These are phyloP conservation scores for Amblyteles armatorius DNA, from an alignment of 2,888 invertebrate species.

Conservation along the genomic window DNA sequence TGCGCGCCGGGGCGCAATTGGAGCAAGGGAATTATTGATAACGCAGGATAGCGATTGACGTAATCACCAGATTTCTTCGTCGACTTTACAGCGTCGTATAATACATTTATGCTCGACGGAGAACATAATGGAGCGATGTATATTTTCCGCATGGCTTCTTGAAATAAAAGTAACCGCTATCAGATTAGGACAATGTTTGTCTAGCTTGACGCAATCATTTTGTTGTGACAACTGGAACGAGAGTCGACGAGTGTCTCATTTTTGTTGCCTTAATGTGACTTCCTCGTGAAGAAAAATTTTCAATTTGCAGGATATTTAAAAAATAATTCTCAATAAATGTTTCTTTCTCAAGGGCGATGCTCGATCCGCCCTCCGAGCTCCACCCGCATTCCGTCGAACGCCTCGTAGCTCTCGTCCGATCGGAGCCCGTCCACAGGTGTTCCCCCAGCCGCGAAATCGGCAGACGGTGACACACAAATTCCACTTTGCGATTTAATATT, in stretches of 20 bases:
- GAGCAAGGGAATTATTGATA: background rate
- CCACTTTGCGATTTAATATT: slow-evolving; percentile 81
- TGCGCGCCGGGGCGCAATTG: slow-evolving; percentile 4
- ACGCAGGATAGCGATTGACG: background rate
- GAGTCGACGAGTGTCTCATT: background rate
- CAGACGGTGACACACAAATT: slow-evolving; percentile 76
- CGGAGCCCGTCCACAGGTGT: slow-evolving; percentile 14
- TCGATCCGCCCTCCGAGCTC: background rate
- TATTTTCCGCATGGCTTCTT: too few relatives aligned
- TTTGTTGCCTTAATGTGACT: too few relatives aligned
- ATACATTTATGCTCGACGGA: background rate
- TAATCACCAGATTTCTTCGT: background rate
- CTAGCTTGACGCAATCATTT: background rate
- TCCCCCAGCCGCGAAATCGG: background rate
- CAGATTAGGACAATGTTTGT: background rate
- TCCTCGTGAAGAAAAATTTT: too few relatives aligned
- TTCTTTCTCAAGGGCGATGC: too few relatives aligned
- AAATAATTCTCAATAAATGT: too few relatives aligned
- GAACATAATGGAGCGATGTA: background rate
- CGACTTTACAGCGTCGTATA: slow-evolving; percentile 1
- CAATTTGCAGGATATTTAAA: too few relatives aligned
- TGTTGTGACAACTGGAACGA: background rate
- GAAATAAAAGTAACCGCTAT: background rate
- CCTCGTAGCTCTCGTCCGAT: background rate
- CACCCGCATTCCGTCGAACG: background rate